phyloP scores from a whole-genome alignment of 2,797 vertebrate species.

The Lacerta bilineata region DNA sequence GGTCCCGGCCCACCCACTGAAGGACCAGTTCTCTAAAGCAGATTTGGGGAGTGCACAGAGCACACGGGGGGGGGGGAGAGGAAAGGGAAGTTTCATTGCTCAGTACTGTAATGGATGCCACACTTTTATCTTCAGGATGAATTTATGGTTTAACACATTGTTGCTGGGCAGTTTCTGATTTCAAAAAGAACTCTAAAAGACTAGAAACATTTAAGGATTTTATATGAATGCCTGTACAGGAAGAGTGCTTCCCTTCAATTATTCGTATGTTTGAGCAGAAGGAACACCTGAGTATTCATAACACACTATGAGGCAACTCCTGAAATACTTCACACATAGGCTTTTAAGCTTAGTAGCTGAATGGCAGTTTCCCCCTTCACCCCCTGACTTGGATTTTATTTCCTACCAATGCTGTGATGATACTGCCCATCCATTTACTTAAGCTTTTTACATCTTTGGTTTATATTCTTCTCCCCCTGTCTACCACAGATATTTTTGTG shows the following conservation, averaged over 20 bases:
- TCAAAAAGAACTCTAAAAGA: background rate
- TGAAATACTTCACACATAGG: background rate
- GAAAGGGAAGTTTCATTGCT: no score
- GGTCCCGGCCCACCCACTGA: no score
- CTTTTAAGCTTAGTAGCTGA: background rate
- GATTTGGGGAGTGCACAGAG: no score
- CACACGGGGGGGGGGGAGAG: no score
- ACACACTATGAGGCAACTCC: background rate
- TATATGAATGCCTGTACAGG: background rate
- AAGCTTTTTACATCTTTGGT: background rate
- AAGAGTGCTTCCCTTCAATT: background rate
- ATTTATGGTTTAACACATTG: background rate
- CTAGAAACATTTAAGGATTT: background rate
- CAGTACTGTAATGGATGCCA: constrained; percentile 6
- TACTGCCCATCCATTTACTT: background rate
- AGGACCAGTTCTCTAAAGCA: no score
- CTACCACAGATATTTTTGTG: constrained; percentile 10
- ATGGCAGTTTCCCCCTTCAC: background rate
- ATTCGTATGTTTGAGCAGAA: background rate
- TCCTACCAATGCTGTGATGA: background rate
- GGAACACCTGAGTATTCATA: background rate
- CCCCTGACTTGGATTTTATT: background rate
- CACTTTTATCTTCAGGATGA: background rate
- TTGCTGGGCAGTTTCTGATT: background rate
- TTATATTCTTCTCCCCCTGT: background rate